These are phyloP conservation scores for Phyllostomus hastatus DNA, from an alignment of 2,113 vertebrate genomes.

Conservation along the genomic window DNA sequence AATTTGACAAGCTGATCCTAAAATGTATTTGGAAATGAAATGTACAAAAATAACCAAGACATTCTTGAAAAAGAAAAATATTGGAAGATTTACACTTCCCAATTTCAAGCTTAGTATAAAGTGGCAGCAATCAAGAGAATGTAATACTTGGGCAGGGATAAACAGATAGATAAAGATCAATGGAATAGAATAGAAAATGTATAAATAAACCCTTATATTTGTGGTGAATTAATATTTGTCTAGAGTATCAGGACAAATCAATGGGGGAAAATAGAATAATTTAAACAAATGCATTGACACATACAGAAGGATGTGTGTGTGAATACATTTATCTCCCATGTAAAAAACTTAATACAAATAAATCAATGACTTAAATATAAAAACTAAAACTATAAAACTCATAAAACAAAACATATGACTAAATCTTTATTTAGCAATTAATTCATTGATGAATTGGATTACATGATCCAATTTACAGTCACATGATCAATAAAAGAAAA, in stretches of 20 bases:
- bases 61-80: background rate
- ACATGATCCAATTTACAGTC: too few species aligned
- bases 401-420: background rate
- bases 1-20: background rate
- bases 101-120: background rate
- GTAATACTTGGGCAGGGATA: background rate
- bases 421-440: background rate
- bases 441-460: background rate
- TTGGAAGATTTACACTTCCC: background rate
- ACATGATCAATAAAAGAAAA: background rate
- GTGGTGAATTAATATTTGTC: background rate
- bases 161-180: background rate
- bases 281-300: background rate
- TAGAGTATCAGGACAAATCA: background rate
- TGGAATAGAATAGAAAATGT: background rate
- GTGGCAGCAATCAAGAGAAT: background rate
- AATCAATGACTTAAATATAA: background rate
- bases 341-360: background rate
- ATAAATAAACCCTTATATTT: background rate
- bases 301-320: background rate
- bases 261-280: background rate
- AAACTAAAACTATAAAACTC: background rate
- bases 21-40: background rate
- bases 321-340: background rate
- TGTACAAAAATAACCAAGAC: background rate